Percentiles rank a stretch among this genome's conserved stretches.
These are phyloP conservation scores for Drosophila recens DNA, from an alignment of 2,888 invertebrate genomes.

Conservation along the genomic window DNA sequence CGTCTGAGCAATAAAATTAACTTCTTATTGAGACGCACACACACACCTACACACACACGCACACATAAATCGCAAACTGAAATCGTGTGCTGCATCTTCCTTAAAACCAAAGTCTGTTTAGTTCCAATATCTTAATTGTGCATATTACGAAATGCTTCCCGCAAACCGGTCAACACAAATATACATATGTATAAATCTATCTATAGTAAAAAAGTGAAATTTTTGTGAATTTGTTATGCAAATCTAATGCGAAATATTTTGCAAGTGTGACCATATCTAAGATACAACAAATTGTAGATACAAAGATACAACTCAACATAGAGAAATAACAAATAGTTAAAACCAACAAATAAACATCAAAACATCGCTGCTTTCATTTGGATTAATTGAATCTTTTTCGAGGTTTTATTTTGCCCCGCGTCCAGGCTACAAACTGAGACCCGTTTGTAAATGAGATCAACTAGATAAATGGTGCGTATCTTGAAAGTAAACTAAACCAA, in stretches of 20 bases:
- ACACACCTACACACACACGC: slow-evolving; percentile 3
- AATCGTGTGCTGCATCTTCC: slow-evolving; percentile 15
- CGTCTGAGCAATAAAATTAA: slow-evolving; percentile 44
- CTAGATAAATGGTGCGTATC: slow-evolving; percentile 82
- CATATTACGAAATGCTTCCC: slow-evolving; percentile 49
- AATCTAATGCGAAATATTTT: slow-evolving; percentile 53
- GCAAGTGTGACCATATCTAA: slow-evolving; percentile 53
- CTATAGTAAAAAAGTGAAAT: slow-evolving; percentile 48
- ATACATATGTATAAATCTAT: neutral
- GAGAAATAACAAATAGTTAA: slow-evolving; percentile 21
- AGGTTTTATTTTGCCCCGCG: slow-evolving; percentile 5
- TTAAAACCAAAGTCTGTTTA: slow-evolving; percentile 23
- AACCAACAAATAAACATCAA: slow-evolving; percentile 19
- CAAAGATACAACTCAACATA: slow-evolving; percentile 28
- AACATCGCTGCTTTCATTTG: slow-evolving; percentile 59
- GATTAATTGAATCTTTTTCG: slow-evolving; percentile 58
- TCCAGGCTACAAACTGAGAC: slow-evolving; percentile 50
- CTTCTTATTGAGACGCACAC: slow-evolving; percentile 25
- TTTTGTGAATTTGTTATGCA: slow-evolving; percentile 58
- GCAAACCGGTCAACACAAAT: slow-evolving; percentile 47
- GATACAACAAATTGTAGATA: slow-evolving; percentile 16
- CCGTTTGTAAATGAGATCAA: slow-evolving; percentile 73
- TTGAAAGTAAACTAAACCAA: slow-evolving; percentile 40
- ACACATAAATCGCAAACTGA: neutral
- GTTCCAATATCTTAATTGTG: slow-evolving; percentile 36